Base-by-base conservation (phyloP, 2,113 vertebrate genomes). In the Charadrius vociferus region DNA sequence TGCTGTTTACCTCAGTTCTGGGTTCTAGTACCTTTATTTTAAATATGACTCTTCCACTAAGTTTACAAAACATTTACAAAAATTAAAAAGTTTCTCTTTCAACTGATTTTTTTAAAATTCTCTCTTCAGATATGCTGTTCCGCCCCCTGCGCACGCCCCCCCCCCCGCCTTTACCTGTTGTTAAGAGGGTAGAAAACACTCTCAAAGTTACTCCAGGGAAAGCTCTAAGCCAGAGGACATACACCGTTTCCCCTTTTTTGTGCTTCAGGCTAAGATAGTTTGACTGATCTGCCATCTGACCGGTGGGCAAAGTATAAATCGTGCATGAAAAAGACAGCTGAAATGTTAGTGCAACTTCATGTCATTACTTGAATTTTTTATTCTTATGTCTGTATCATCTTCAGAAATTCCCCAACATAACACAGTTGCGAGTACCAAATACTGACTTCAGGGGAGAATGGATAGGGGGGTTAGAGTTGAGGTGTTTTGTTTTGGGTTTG, bases 311-410 rank as follows among this genome's bases (percentile, higher is more conserved):
- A 95, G 67, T 88, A 96, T 95, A 96, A 96, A 96, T 98, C 88
- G 96, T 92, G 81, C 52, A 96, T 66, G 80, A 78, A 97, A 98
- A 97, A 73, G 50, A 79, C 95, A 98, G 56, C 86, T 97, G 86
- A 97, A 97, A 97, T 95, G 74, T 95, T 97, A 92, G 71, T 93
- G 73, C 47, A 86, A 49, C 45, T 88, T 96, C 93, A 70, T 71
- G 86, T 79, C 94, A 96, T 95, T 90, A 97, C 83, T 73, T 96
- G 85, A 49, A 70, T 70, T 92, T 75, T 97, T 86, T 32, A 93
- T 73, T 90, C 23, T 74, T 47, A 78, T 14, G 20, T 75, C 81
- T 88, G 22, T 72, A 68, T 87, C 45, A 68, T 72, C 82, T 62
- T 78, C 37, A 75, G 80, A 92, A 95, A 83, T 75, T 61, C 9